Conservation (phyloP, 2,888 invertebrate species). For the Polylopha cassiicola region DNA sequence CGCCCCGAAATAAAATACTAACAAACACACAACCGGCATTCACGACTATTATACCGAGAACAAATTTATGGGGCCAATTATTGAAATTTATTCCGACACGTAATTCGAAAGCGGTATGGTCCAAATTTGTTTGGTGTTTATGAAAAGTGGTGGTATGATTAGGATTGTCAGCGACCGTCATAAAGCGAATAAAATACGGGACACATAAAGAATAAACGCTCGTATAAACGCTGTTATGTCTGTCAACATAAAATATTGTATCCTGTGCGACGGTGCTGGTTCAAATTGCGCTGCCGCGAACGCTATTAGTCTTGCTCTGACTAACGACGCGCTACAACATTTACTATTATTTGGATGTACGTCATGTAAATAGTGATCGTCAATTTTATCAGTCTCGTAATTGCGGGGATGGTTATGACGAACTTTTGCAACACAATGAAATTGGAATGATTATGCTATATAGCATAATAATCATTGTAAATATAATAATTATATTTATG, state of each 20-base stretch:
- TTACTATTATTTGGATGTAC: too few relatives aligned
- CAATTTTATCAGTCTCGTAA: too few relatives aligned
- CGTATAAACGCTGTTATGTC: conserved; percentile 76
- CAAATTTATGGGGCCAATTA: conserved; percentile 32
- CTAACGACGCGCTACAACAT: too few relatives aligned
- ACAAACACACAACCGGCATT: conserved; percentile 75
- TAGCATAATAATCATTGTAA: too few relatives aligned
- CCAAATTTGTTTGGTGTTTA: conserved; percentile 28
- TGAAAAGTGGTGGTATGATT: conserved; percentile 26
- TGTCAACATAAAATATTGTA: conserved; percentile 77
- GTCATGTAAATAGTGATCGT: too few relatives aligned
- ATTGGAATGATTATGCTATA: too few relatives aligned
- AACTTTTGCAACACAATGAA: too few relatives aligned
- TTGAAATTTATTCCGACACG: conserved; percentile 22
- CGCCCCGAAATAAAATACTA: conserved; percentile 76
- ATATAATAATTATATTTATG: too few relatives aligned
- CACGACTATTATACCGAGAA: conserved; percentile 67
- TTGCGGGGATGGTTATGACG: too few relatives aligned
- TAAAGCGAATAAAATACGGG: conserved; percentile 77
- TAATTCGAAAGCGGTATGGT: conserved; percentile 33
- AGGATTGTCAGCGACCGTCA: conserved; percentile 59
- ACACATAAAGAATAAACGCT: conserved; percentile 75
- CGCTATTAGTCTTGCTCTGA: conserved; percentile 65
- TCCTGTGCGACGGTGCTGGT: conserved; percentile 65
- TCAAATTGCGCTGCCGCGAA: conserved; percentile 69